A percentile compares a stretch with the other conserved stretches of the same genome.
Conservation (phyloP, 2,888 invertebrate species). For the Cheilosia urbana region DNA sequence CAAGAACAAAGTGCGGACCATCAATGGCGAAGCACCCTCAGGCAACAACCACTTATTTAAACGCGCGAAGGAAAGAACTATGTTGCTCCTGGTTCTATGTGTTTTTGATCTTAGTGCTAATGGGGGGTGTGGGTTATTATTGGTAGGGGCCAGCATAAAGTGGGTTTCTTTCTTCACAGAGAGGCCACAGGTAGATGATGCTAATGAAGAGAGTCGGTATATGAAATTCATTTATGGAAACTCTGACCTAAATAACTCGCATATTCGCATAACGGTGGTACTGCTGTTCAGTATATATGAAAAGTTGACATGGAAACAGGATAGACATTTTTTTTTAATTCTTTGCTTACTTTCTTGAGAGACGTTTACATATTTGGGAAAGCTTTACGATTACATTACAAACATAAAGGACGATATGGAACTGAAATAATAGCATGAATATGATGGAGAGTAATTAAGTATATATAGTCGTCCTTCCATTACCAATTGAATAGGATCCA, state of each 20-base stretch:
- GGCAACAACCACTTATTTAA: conserved; percentile 54
- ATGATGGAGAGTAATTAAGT: no score
- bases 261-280: not conserved
- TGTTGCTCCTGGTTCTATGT: not conserved
- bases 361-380: not conserved
- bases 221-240: conserved; percentile 26
- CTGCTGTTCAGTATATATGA: not conserved
- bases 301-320: not conserved
- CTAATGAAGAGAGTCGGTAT: conserved; percentile 34
- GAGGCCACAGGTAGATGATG: conserved; percentile 8
- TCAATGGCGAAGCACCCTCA: conserved; percentile 12
- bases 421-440: no score
- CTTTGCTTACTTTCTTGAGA: no score
- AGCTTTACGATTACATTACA: not conserved
- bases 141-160: conserved; percentile 6
- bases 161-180: conserved; percentile 8
- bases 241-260: conserved; percentile 31
- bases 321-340: not conserved
- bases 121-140: not conserved
- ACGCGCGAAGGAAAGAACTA: conserved; percentile 28
- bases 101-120: conserved; percentile 17
- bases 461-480: no score
- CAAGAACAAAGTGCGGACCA: conserved; percentile 10
- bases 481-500: no score
- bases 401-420: no score